Conservation (phyloP, 2,888 invertebrate species). For the Leptinotarsa tumamoca region DNA sequence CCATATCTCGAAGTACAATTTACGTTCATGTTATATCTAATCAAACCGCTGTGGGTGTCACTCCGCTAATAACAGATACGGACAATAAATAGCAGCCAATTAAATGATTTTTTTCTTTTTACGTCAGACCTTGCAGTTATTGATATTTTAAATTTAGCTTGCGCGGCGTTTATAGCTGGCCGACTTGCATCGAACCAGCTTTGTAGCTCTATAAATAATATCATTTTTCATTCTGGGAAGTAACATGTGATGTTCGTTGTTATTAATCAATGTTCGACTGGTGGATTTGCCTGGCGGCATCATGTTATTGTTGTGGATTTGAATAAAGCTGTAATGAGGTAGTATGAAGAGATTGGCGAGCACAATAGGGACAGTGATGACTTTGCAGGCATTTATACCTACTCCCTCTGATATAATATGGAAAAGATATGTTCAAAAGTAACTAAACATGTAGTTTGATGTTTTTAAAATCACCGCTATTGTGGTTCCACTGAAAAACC, state of each 20-base stretch:
- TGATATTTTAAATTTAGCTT: constrained; percentile 34
- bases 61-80: constrained; percentile 42
- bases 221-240: constrained; percentile 15
- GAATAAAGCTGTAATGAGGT: constrained; percentile 1
- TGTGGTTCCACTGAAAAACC: no score
- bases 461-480: no score
- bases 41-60: constrained; percentile 47
- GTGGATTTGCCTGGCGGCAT: neutral
- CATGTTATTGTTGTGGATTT: constrained; percentile 13
- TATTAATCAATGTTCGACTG: constrained; percentile 17
- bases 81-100: constrained; percentile 45
- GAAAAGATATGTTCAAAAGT: no score
- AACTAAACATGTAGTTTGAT: no score
- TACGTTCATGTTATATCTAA: constrained; percentile 46
- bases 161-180: constrained; percentile 29
- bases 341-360: neutral
- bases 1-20: constrained; percentile 40
- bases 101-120: constrained; percentile 33
- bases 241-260: constrained; percentile 12
- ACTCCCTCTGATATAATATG: neutral
- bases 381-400: neutral
- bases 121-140: constrained; percentile 24
- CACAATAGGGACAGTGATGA: neutral
- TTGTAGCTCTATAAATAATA: constrained; percentile 14
- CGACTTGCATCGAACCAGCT: constrained; percentile 25